Evolutionary conservation across 2,888 invertebrate genomes (phyloP).

Genomic region (Orthosia gothica): DNA sequence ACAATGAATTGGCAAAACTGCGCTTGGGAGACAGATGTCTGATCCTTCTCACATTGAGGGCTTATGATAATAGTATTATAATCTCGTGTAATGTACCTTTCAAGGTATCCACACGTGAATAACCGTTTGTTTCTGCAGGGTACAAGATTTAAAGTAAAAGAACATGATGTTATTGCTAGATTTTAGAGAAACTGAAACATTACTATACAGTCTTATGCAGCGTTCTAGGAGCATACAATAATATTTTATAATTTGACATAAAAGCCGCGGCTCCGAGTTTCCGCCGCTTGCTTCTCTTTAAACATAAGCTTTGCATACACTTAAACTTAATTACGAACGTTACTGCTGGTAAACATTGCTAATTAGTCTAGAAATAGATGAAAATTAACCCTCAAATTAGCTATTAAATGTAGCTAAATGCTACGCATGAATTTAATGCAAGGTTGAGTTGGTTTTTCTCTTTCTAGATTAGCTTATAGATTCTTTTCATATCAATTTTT

Average conservation of each 20-base stretch:
- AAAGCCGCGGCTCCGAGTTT: slow-evolving; percentile 11
- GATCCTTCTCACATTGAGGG: slow-evolving; percentile 4
- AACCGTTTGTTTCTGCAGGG: not conserved
- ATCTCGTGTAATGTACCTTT: not conserved
- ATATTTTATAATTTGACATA: slow-evolving; percentile 27
- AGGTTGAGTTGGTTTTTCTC: not conserved
- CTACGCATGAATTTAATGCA: not conserved
- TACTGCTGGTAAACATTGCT: slow-evolving; percentile 9
- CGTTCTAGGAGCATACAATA: slow-evolving; percentile 18
- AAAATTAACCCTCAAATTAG: slow-evolving; percentile 8
- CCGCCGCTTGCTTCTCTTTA: slow-evolving; percentile 9
- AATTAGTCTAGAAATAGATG: slow-evolving; percentile 11
- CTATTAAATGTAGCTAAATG: not conserved
- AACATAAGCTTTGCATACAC: slow-evolving; percentile 13
- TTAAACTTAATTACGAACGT: slow-evolving; percentile 32
- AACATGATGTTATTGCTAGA: not conserved
- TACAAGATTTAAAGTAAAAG: not conserved
- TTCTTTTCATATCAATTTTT: not conserved
- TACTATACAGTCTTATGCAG: not conserved
- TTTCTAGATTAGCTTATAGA: not conserved
- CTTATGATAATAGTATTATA: slow-evolving; percentile 26
- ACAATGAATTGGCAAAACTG: not conserved
- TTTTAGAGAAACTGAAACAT: not conserved
- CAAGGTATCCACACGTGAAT: not conserved
- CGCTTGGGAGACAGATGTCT: not conserved